Conservation (phyloP, 2,888 invertebrate genomes). For the Mantis religiosa region DNA sequence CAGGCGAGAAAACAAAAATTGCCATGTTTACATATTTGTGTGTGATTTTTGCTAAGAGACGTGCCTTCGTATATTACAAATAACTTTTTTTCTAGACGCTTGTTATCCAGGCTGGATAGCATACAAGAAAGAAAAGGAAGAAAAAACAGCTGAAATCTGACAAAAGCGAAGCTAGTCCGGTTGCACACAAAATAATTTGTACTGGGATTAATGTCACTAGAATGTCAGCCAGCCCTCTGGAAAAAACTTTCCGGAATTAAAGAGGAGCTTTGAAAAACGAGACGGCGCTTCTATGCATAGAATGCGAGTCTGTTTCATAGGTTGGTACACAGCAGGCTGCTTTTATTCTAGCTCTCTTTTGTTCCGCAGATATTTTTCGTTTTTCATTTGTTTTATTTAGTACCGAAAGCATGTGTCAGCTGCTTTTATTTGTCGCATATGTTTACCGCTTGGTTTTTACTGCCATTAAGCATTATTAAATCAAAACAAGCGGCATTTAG, state of each 20-base stretch:
- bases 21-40: no score
- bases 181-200: background rate
- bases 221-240: background rate
- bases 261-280: background rate
- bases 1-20: no score
- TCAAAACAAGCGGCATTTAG: background rate
- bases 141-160: background rate
- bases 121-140: background rate
- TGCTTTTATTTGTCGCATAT: background rate
- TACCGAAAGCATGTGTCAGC: background rate
- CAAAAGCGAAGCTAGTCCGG: background rate
- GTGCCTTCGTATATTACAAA: no score
- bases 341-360: background rate
- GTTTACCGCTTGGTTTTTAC: background rate
- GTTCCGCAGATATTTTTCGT: background rate
- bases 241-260: background rate
- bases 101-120: background rate
- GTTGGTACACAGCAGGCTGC: background rate
- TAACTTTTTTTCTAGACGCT: background rate
- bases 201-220: background rate
- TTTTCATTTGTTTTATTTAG: background rate
- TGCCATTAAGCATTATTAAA: background rate
- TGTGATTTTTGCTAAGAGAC: no score
- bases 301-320: background rate
- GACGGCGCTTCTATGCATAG: background rate